Conservation (phyloP, 2,797 vertebrate genomes). For the Pelodytes ibericus region DNA sequence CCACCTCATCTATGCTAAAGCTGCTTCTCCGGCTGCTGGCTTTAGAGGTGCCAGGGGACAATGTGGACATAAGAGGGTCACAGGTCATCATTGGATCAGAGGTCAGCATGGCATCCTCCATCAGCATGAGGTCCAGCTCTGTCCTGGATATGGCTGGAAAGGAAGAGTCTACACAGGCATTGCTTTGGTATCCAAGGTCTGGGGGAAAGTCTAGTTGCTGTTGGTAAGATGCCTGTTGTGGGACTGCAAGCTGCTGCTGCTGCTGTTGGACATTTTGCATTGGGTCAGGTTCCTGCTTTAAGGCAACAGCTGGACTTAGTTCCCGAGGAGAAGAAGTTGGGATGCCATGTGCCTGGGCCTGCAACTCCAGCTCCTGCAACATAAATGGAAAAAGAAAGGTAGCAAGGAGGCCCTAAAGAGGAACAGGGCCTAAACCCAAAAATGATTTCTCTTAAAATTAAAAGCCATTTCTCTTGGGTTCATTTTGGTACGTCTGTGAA, state of each 20-base stretch:
- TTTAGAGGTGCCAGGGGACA: conserved; percentile 93
- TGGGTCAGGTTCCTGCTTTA: conserved; percentile 86
- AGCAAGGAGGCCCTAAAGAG: no score
- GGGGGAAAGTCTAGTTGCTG: conserved; percentile 91
- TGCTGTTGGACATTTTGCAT: conserved; percentile 57
- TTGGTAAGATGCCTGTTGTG: conserved; percentile 75
- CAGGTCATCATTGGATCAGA: conserved; percentile 70
- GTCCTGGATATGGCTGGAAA: conserved; percentile 81
- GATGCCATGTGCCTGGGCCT: conserved; percentile 89
- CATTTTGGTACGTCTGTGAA: no score
- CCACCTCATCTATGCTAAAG: conserved; percentile 96
- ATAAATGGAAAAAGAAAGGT: background rate
- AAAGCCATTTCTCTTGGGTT: no score
- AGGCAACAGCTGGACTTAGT: conserved; percentile 79
- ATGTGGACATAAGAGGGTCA: conserved; percentile 91
- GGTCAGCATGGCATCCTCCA: conserved; percentile 90
- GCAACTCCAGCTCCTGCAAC: conserved; percentile 94
- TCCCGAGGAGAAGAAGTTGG: conserved; percentile 84
- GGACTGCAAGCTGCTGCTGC: conserved; percentile 63
- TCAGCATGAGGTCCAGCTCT: conserved; percentile 91
- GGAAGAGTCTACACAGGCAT: conserved; percentile 80
- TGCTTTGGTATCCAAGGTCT: conserved; percentile 83
- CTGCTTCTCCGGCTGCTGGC: conserved; percentile 96
- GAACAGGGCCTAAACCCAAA: no score
- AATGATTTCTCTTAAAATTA: no score